Evolutionary conservation across 2,797 vertebrate species (phyloP).

Genomic region (Triplophysa bombifrons): DNA sequence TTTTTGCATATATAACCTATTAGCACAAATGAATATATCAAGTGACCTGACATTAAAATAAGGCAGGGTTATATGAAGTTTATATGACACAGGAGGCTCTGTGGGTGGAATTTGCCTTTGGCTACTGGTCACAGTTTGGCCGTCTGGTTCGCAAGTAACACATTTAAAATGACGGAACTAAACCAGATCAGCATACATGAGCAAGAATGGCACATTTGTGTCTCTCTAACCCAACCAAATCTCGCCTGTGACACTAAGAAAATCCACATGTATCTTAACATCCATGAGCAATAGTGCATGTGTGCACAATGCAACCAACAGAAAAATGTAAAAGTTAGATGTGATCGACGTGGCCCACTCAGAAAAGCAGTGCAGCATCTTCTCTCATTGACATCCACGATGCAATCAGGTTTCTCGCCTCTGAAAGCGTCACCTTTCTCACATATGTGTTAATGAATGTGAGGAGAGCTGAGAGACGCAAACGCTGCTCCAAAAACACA

Average conservation of each 20-base stretch:
- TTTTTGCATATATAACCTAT: too few relatives aligned
- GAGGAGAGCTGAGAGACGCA: background rate
- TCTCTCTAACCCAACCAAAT: background rate
- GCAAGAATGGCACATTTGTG: background rate
- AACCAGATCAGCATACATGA: background rate
- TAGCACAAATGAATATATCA: too few relatives aligned
- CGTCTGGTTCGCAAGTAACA: background rate
- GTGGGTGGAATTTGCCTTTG: background rate
- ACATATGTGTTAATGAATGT: slow-evolving; percentile 20
- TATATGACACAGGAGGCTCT: slow-evolving; percentile 6
- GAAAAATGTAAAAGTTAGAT: background rate
- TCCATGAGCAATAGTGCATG: too few relatives aligned
- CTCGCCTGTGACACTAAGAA: background rate
- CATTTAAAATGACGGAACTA: background rate
- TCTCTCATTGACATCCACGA: background rate
- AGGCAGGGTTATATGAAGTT: background rate
- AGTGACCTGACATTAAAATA: too few relatives aligned
- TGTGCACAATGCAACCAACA: slow-evolving; percentile 4
- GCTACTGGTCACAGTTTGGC: too few relatives aligned
- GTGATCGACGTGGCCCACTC: background rate
- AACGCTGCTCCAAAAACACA: background rate
- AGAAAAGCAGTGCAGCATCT: slow-evolving; percentile 3
- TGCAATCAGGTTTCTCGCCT: slow-evolving; percentile 2
- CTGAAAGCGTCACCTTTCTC: background rate
- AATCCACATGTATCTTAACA: too few relatives aligned